Conservation (phyloP, 2,797 vertebrate species). For the Chrosomus eos region DNA sequence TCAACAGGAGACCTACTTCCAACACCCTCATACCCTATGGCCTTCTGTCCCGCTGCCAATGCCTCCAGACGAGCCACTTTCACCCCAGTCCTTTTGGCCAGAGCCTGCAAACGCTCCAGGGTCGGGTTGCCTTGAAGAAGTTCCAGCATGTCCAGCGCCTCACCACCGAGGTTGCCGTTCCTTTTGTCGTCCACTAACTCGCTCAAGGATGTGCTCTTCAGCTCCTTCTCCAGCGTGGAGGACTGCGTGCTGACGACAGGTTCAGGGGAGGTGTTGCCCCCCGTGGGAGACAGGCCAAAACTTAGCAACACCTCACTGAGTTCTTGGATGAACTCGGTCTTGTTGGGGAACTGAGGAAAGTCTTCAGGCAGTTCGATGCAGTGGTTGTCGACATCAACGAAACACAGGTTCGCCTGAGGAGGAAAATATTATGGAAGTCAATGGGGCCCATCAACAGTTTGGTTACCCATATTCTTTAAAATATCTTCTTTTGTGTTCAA, state of each 20-base stretch:
- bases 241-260: slow-evolving; percentile 76
- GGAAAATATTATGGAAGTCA: not conserved
- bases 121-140: slow-evolving; percentile 90
- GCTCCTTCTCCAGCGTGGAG: slow-evolving; percentile 64
- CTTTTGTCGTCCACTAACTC: slow-evolving; percentile 92
- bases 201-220: slow-evolving; percentile 85
- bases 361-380: slow-evolving; percentile 92
- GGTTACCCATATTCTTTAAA: too few relatives aligned
- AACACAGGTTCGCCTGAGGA: slow-evolving; percentile 93
- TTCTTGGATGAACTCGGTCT: slow-evolving; percentile 91
- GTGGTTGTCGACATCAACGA: slow-evolving; percentile 97
- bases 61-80: slow-evolving; percentile 82
- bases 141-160: slow-evolving; percentile 87
- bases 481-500: too few relatives aligned
- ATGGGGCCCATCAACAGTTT: too few relatives aligned
- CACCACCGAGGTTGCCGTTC: slow-evolving; percentile 90
- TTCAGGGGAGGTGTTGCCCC: slow-evolving; percentile 69
- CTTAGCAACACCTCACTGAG: slow-evolving; percentile 89
- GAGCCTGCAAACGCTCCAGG: slow-evolving; percentile 86
- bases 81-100: slow-evolving; percentile 87
- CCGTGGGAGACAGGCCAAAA: slow-evolving; percentile 85
- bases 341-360: slow-evolving; percentile 93
- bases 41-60: slow-evolving; percentile 60
- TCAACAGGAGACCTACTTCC: slow-evolving; percentile 73
- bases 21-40: slow-evolving; percentile 29